Base-by-base conservation (phyloP, 2,888 invertebrate species). In the Sialis lutaria region DNA sequence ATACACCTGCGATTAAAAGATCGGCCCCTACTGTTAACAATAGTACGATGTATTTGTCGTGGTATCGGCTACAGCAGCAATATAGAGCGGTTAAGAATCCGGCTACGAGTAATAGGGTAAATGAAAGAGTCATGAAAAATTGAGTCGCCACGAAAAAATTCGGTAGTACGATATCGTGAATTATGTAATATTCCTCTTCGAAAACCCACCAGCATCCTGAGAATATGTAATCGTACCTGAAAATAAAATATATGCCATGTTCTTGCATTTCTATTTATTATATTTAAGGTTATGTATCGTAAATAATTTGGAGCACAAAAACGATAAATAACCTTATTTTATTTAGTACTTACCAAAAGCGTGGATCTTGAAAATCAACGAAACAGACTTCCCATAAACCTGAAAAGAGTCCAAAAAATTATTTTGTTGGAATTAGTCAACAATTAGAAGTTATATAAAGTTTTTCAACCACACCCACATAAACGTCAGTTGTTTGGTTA, bases 311-410 rank as follows among this genome's bases (percentile, higher is more conserved):
- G n/a, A n/a, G n/a, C n/a, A n/a, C n/a, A n/a, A n/a, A n/a, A n/a
- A n/a, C n/a, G n/a, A 32, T 45, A 35, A 46, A 13, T 32, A 39
- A 39, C 44, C 32, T 39, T 37, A 31, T 32, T 44, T 22, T n/a
- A n/a, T n/a, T 13, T 31, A 42, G 31, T 43, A 47, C 50, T 50
- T 44, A 52, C 63, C 79, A 76, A 53, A 84, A 81, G 54, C 84
- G 82, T 5, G 85, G 78, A 61, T 95, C 93, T 64, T 84, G 79
- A 61, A 91, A 92, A 41, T 83, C 75, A 56, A 81, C 75, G 57
- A 96, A 90, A 62, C 96, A 96, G 4, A 91, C 90, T 64, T 91
- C 85, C 96, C 96, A 96, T 34, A 96, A 69, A 33, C 96, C 96
- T 81, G 63, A 35, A 35, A 35, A 35, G 35, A 35, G 8, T 35